Percentiles rank a stretch among this genome's conserved stretches.
Conservation (phyloP, 1,140 invertebrate species). For the Caerostris darwini region DNA sequence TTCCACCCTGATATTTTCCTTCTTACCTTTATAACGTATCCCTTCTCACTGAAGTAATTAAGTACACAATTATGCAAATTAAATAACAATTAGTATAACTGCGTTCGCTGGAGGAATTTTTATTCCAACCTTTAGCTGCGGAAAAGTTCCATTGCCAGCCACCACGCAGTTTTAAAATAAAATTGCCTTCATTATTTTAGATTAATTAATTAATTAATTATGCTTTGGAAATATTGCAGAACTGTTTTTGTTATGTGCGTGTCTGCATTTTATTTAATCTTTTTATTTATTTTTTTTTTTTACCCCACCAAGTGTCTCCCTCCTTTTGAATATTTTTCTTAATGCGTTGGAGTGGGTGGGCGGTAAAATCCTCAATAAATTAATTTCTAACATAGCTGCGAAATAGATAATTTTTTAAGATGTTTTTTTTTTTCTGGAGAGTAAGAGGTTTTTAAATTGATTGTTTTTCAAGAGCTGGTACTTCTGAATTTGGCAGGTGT, state of each 20-base stretch:
- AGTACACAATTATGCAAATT: conserved; percentile 78
- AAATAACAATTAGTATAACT: conserved; percentile 78
- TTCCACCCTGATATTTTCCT: conserved; percentile 35
- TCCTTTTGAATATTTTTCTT: conserved; percentile 60
- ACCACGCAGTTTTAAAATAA: conserved; percentile 73
- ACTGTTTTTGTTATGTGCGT: conserved; percentile 72
- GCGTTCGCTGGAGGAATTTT: conserved; percentile 61
- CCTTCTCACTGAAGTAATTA: conserved; percentile 75
- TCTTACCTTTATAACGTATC: conserved; percentile 64
- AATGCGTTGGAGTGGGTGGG: conserved; percentile 41
- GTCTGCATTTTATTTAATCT: conserved; percentile 55
- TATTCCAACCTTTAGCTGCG: conserved; percentile 24
- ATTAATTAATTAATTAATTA: conserved; percentile 78
- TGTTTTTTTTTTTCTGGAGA: conserved; percentile 43
- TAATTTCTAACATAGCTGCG: conserved; percentile 76
- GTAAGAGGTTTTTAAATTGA: conserved; percentile 71
- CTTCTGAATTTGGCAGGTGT: conserved; percentile 77
- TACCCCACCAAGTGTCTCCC: background rate
- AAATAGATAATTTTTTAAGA: conserved; percentile 75
- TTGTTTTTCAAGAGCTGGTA: conserved; percentile 70
- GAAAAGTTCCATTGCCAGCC: conserved; percentile 60
- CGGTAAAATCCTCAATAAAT: conserved; percentile 74
- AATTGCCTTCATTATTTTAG: conserved; percentile 78
- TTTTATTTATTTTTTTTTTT: conserved; percentile 13
- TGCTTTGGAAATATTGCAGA: conserved; percentile 74